These are phyloP conservation scores for Chironomus striatipennis DNA, from an alignment of 1,140 invertebrate species.

Conservation along the genomic window DNA sequence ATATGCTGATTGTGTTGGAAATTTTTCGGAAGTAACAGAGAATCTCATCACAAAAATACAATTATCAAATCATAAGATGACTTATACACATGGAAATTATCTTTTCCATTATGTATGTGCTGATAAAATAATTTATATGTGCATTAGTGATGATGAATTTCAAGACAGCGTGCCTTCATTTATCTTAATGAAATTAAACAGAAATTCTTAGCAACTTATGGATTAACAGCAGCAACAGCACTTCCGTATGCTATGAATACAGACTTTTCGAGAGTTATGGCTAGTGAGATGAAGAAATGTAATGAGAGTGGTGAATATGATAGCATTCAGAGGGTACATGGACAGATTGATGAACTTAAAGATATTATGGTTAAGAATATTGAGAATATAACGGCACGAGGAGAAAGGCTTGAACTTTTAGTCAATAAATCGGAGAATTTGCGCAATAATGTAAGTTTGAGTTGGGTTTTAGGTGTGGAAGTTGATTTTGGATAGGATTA, in stretches of 20 bases:
- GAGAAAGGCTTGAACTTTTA: constrained; percentile 79
- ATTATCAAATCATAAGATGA: constrained; percentile 76
- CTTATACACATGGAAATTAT: constrained; percentile 86
- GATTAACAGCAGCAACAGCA: constrained; percentile 67
- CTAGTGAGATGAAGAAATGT: constrained; percentile 85
- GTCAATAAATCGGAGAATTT: constrained; percentile 89
- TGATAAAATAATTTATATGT: constrained; percentile 81
- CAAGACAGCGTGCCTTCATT: constrained; percentile 80
- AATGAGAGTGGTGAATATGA: constrained; percentile 79
- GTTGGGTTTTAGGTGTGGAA: no score
- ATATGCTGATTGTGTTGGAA: constrained; percentile 83
- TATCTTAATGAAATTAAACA: constrained; percentile 86
- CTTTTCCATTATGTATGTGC: constrained; percentile 87
- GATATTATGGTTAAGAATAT: constrained; percentile 95
- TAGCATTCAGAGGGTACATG: constrained; percentile 75
- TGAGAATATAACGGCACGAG: constrained; percentile 63
- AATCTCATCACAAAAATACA: constrained; percentile 80
- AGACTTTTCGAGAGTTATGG: constrained; percentile 76
- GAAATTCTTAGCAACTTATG: constrained; percentile 76
- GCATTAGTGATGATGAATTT: constrained; percentile 93
- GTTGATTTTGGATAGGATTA: no score
- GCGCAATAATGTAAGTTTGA: constrained; percentile 68
- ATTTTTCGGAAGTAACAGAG: constrained; percentile 89
- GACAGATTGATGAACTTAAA: constrained; percentile 88
- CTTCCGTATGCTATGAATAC: constrained; percentile 91